Conservation (phyloP, 2,888 invertebrate species). For the Eulithis prunata region DNA sequence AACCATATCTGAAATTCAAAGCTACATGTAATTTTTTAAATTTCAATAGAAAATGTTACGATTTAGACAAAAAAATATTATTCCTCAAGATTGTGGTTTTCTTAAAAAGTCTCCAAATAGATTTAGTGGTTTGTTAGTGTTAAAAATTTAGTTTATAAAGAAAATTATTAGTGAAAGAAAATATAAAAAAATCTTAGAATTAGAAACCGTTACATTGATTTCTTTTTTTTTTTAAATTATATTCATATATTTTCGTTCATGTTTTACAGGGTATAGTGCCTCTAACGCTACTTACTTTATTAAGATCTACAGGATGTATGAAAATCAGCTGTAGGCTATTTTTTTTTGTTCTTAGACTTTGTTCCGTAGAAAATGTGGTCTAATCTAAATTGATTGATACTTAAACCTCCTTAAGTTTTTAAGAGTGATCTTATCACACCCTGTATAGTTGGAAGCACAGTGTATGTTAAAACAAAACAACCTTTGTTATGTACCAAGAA, state of each 20-base stretch:
- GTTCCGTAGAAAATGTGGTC: too few species aligned
- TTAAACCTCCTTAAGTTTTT: too few species aligned
- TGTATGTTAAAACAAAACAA: too few species aligned
- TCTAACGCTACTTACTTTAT: neutral
- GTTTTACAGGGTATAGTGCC: slow-evolving; percentile 10
- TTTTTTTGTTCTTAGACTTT: too few species aligned
- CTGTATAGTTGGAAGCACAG: too few species aligned
- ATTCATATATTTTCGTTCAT: neutral
- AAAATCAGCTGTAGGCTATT: neutral
- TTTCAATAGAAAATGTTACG: too few species aligned
- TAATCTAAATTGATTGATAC: too few species aligned
- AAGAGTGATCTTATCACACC: too few species aligned
- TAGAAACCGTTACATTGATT: slow-evolving; percentile 5
- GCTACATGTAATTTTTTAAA: too few species aligned
- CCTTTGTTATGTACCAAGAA: too few species aligned
- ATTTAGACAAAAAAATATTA: neutral
- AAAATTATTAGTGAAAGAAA: slow-evolving; percentile 25
- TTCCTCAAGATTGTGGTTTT: slow-evolving; percentile 3
- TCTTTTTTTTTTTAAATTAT: slow-evolving; percentile 5
- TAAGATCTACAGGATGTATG: too few species aligned
- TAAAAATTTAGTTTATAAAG: slow-evolving; percentile 28
- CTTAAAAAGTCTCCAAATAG: slow-evolving; percentile 17
- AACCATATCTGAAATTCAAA: too few species aligned
- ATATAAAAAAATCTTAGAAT: slow-evolving; percentile 23
- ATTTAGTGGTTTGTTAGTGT: slow-evolving; percentile 30